These are phyloP conservation scores for Boulengeromyrus knoepffleri DNA, from an alignment of 2,113 vertebrate genomes.

Conservation along the genomic window DNA sequence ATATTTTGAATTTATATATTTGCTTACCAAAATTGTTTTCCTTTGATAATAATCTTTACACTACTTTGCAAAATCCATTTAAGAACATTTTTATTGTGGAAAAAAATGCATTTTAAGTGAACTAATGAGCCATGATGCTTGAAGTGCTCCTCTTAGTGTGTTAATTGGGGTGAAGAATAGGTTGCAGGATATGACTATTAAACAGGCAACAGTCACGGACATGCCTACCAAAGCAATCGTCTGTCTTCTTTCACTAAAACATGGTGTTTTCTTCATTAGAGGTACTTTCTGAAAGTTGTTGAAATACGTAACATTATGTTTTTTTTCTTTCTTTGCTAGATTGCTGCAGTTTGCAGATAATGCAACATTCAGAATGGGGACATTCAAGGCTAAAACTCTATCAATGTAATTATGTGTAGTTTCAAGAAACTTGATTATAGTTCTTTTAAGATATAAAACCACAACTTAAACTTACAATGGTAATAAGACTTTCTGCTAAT, in stretches of 20 bases:
- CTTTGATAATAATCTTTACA: not conserved
- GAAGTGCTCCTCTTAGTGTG: not conserved
- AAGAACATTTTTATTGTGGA: not conserved
- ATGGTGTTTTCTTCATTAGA: not conserved
- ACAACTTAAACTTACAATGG: not conserved
- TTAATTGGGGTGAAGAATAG: constrained; percentile 14
- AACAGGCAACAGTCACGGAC: not conserved
- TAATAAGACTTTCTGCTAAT: not conserved
- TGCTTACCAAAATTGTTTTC: not conserved
- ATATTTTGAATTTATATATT: not conserved
- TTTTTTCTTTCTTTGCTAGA: not conserved
- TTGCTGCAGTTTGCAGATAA: constrained; percentile 4
- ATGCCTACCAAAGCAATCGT: not conserved
- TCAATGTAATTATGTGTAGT: not conserved
- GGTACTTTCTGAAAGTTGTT: not conserved
- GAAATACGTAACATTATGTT: not conserved
- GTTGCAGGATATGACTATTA: not conserved
- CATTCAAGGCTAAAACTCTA: constrained; percentile 14
- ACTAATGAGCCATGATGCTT: not conserved
- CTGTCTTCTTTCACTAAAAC: not conserved
- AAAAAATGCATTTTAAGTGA: not conserved
- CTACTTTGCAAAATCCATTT: not conserved
- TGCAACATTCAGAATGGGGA: constrained; percentile 1
- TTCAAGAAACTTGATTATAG: constrained; percentile 5
- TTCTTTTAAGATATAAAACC: not conserved